These are phyloP conservation scores for Neolamprologus toae DNA, from an alignment of 2,113 vertebrate genomes.

Conservation along the genomic window DNA sequence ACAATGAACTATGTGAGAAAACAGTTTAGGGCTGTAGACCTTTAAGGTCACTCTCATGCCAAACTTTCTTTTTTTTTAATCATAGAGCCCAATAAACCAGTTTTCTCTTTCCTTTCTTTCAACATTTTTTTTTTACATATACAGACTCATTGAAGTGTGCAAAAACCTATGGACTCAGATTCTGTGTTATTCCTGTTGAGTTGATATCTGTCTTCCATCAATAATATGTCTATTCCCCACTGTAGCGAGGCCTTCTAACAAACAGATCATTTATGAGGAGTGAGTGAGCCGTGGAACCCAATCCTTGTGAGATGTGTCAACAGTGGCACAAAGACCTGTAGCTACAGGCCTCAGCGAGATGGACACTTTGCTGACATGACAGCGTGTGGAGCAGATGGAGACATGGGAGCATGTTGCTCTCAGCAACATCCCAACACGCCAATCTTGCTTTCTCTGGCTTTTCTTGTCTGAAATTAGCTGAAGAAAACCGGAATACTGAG, in stretches of 20 bases:
- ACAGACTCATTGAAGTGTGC: not conserved
- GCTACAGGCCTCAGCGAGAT: constrained; percentile 1
- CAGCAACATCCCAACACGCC: not conserved
- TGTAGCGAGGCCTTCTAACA: constrained; percentile 26
- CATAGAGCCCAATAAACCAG: not conserved
- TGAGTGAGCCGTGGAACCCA: constrained; percentile 36
- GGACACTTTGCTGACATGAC: constrained; percentile 39
- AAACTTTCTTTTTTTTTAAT: not conserved
- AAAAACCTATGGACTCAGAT: not conserved
- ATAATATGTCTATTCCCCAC: constrained; percentile 15
- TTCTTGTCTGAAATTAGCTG: not conserved
- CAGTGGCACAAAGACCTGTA: constrained; percentile 31
- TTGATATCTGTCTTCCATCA: not conserved
- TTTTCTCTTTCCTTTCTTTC: not conserved
- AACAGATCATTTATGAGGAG: constrained; percentile 34
- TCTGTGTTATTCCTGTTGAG: not conserved
- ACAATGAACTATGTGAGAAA: not conserved
- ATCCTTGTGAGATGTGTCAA: constrained; percentile 48
- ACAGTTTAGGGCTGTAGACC: not conserved
- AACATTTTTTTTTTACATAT: not conserved
- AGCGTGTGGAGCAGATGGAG: not conserved
- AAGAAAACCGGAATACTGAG: not conserved
- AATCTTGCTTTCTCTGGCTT: not conserved
- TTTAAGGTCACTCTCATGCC: not conserved
- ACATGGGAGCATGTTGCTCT: not conserved